These are phyloP conservation scores for Ophthalmolycus amberensis DNA, from an alignment of 2,113 vertebrate genomes.

Conservation along the genomic window DNA sequence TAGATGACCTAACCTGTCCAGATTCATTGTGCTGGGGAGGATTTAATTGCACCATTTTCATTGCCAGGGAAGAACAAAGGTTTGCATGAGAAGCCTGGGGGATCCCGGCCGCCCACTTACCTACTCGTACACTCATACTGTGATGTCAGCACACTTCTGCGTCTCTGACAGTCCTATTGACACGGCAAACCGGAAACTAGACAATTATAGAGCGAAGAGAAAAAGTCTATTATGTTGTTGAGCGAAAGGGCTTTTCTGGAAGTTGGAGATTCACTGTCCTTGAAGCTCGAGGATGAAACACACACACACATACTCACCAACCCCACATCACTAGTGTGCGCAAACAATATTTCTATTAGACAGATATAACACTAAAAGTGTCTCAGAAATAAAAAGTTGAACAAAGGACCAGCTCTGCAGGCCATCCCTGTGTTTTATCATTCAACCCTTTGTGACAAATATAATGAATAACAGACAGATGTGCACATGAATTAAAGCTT, in stretches of 20 bases:
- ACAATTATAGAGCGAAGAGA: not conserved
- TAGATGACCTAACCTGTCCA: slow-evolving; percentile 25
- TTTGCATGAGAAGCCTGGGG: slow-evolving; percentile 49
- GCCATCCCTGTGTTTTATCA: not conserved
- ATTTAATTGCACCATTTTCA: slow-evolving; percentile 55
- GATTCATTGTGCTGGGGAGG: slow-evolving; percentile 28
- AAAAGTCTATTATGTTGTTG: not conserved
- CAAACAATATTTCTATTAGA: not conserved
- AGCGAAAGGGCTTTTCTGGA: not conserved
- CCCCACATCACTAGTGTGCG: not conserved
- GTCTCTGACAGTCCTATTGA: not conserved
- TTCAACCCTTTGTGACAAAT: not conserved
- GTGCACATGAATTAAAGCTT: not conserved
- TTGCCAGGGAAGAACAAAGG: slow-evolving; percentile 26
- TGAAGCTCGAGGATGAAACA: slow-evolving; percentile 22
- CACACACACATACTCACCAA: not conserved
- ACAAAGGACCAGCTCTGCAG: not conserved
- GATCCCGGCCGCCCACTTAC: slow-evolving; percentile 37
- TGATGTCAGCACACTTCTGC: slow-evolving; percentile 53
- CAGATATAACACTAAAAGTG: not conserved
- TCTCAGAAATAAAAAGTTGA: not conserved
- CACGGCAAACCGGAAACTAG: slow-evolving; percentile 33
- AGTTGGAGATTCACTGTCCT: slow-evolving; percentile 24
- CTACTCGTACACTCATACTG: not conserved
- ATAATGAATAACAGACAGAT: not conserved